These are phyloP conservation scores for Pelecanoides urinatrix DNA, from an alignment of 2,113 vertebrate genomes.

Conservation along the genomic window DNA sequence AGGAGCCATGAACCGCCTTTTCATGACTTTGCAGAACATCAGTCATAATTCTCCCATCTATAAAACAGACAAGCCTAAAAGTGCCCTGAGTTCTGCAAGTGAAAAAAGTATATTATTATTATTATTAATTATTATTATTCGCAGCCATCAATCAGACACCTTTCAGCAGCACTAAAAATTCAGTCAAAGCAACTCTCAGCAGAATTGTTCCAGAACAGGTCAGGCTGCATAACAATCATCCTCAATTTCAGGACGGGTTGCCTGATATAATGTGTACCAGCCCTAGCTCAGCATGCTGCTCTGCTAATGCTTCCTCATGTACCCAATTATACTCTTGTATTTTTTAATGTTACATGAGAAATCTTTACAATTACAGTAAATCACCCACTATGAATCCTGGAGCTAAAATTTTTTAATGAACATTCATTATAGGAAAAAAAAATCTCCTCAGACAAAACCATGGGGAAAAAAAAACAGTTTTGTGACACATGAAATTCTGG, in stretches of 20 bases:
- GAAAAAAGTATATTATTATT: neutral
- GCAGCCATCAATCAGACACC: neutral
- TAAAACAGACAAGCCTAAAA: neutral
- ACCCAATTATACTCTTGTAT: neutral
- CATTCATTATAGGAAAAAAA: neutral
- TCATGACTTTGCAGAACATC: neutral
- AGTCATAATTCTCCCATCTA: neutral
- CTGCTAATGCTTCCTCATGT: neutral
- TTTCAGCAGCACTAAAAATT: neutral
- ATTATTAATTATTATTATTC: neutral
- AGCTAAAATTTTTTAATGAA: neutral
- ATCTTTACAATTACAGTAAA: conserved; percentile 1
- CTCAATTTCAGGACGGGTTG: neutral
- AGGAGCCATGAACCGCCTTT: neutral
- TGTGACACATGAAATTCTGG: neutral
- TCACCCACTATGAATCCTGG: neutral
- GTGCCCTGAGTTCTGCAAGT: accelerated
- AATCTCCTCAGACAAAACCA: neutral
- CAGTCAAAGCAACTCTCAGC: neutral
- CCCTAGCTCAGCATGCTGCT: neutral
- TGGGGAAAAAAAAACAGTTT: neutral
- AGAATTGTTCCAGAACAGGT: neutral
- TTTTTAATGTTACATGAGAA: neutral
- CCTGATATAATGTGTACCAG: neutral
- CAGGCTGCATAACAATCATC: neutral